Evolutionary conservation across 2,888 invertebrate species (phyloP).

Genomic region (Drosophila lacicola): DNA sequence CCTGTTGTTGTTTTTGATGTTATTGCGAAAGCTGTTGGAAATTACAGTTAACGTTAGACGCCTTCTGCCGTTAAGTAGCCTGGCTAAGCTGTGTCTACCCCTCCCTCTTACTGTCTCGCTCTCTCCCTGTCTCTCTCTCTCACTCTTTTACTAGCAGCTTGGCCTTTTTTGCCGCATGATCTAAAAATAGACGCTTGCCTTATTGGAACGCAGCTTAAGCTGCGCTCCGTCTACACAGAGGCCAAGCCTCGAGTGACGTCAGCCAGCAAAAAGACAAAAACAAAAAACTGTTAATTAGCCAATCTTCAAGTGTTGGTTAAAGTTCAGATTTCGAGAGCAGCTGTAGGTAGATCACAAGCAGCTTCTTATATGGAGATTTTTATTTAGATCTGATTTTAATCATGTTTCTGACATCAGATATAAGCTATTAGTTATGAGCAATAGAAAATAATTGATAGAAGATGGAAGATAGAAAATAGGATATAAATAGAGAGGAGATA

Average conservation of each 20-base stretch:
- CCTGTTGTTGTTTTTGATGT: slow-evolving; percentile 14
- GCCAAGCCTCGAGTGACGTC: slow-evolving; percentile 44
- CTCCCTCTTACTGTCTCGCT: background rate
- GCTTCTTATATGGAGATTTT: slow-evolving; percentile 1
- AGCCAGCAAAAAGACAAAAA: slow-evolving; percentile 19
- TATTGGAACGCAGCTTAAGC: slow-evolving; percentile 46
- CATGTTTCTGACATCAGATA: too few relatives aligned
- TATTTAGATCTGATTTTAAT: too few relatives aligned
- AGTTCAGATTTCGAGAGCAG: background rate
- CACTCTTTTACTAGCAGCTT: slow-evolving; percentile 17
- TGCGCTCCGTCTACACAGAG: slow-evolving; percentile 24
- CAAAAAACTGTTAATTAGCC: slow-evolving; percentile 32
- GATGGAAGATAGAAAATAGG: too few relatives aligned
- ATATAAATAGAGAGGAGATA: too few relatives aligned
- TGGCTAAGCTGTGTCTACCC: slow-evolving; percentile 32
- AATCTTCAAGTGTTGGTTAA: slow-evolving; percentile 19
- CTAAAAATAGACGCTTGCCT: slow-evolving; percentile 62
- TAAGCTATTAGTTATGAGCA: too few relatives aligned
- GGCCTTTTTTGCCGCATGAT: slow-evolving; percentile 41
- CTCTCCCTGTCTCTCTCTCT: background rate
- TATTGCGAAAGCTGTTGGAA: slow-evolving; percentile 42
- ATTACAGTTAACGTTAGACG: slow-evolving; percentile 77
- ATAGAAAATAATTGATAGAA: too few relatives aligned
- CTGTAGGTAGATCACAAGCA: slow-evolving; percentile 1
- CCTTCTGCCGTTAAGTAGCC: slow-evolving; percentile 58